Evolutionary conservation across 2,113 vertebrate species (phyloP), one percentile per base, ranked within the genome.

Genomic region (Pelodiscus sinensis): DNA sequence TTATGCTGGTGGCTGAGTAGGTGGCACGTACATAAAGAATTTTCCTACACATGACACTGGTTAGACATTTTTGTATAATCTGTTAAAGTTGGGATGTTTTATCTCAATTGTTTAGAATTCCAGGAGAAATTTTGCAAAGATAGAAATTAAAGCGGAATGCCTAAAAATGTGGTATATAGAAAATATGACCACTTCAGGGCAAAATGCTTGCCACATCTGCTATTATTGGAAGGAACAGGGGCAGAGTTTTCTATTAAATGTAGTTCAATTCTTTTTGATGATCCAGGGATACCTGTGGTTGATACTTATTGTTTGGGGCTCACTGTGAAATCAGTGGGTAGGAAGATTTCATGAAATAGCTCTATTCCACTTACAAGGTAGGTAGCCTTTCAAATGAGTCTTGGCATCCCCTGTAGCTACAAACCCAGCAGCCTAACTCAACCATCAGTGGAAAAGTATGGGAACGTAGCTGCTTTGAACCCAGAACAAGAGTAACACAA

Each of bases 211-310:
- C 56, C 38, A 77, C 85, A 81, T 84, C 83, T 56, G 88, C 44
- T 22, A 51, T 84, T 44, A 71, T 86, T 44, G 71, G 71, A 25
- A 75, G 71, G 38, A 84, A 79, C 54, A 60, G 77, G 35, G 35
- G 24, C 12, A 90, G 85, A 80, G 85, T 94, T 88, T 89, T 90
- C 92, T 79, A 81, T 92, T 94, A 96, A 94, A 93, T 6, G 0
- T 81, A 96, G 84, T 94, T 96, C 94, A 96, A 95, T 96, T 96
- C 93, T 94, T 95, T 96, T 88, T 94, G 80, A 96, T 96, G 96
- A 95, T 95, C 90, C 92, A 84, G 87, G 82, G 79, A 71, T 90
- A 96, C 95, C 94, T 93, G 89, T 77, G 95, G 92, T 92, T 90
- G 96, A 94, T 94, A 95, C 87, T 85, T 94, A 56, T 58, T 88